Base-by-base conservation (phyloP, 2,888 invertebrate genomes). In the Falcaria lacertinaria region DNA sequence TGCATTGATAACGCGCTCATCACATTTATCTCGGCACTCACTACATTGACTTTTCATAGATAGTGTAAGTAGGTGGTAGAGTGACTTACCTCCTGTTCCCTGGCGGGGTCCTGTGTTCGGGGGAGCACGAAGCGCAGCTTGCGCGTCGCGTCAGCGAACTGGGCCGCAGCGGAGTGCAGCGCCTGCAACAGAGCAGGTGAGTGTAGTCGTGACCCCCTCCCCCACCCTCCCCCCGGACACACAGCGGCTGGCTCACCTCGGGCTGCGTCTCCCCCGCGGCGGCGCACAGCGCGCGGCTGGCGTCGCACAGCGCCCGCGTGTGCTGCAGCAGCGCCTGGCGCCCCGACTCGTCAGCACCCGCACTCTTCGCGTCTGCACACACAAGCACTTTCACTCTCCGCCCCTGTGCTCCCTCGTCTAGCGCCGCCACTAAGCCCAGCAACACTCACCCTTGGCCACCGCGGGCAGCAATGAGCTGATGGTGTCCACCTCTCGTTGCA, bases 401-500 rank as follows among this genome's bases (percentile, higher is more conserved):
- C 5, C 22, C 22, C 1, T 22, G 1, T 22, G 6, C 5, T 2
- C 5, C 7, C 22, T 22, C 22, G 6, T 2, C 22, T 7, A 22
- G 6, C 5, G 22, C 22, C 5, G 6, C 22, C 22, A 22, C n/a
- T n/a, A n/a, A 22, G 3, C 3, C 22, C 7, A 5, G 22, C 22
- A 7, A 7, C 38, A 35, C 50, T 59, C 48, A 80, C 84, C 84
- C 53, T 64, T 64, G 1, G 73, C 57, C 2, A 83, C 57, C n/a
- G 63, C 65, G 0, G 82, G 78, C 48, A 77, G 60, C 33, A 75
- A 44, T 4, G 74, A 65, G 3, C 69, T 60, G 16, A 84, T 72
- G 0, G 64, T 60, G 1, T 40, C 43, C 4, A 79, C 40, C 0
- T 80, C 75, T 13, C 56, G 33, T 16, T 77, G 72, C 0, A 80